These are phyloP conservation scores for Hypselothyrea guttata DNA, from an alignment of 2,888 invertebrate species.

Conservation along the genomic window DNA sequence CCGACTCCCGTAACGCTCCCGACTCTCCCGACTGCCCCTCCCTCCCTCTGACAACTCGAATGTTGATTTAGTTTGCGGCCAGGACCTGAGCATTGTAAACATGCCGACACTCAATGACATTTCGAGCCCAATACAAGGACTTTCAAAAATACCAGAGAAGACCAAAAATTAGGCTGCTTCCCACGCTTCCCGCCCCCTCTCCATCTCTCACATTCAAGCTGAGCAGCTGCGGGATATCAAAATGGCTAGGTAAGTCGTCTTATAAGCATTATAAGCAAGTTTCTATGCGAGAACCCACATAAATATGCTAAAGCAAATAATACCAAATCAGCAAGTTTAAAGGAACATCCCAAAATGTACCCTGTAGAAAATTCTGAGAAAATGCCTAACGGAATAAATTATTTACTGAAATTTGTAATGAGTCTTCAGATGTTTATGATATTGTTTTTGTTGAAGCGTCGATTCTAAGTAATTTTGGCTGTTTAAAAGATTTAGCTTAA, in stretches of 20 bases:
- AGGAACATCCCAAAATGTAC: background rate
- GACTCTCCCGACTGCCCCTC: background rate
- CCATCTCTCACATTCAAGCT: background rate
- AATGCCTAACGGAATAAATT: background rate
- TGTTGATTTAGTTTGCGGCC: conserved; percentile 64
- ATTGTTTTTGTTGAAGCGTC: too few relatives aligned
- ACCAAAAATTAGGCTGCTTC: conserved; percentile 34
- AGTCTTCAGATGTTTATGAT: too few relatives aligned
- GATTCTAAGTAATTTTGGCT: too few relatives aligned
- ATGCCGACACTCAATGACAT: conserved; percentile 54
- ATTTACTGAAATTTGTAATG: background rate
- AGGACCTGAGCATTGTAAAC: conserved; percentile 52
- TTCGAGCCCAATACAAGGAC: conserved; percentile 53
- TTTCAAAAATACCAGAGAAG: conserved; percentile 16
- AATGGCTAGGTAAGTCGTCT: conserved; percentile 51
- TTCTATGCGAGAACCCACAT: background rate
- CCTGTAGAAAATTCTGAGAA: background rate
- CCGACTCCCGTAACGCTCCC: too few relatives aligned
- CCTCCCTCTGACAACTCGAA: conserved; percentile 17
- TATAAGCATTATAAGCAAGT: background rate
- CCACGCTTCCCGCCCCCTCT: background rate
- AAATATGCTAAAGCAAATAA: background rate
- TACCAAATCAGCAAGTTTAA: conserved; percentile 7
- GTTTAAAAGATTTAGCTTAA: too few relatives aligned
- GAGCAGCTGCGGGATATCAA: conserved; percentile 39